These are phyloP conservation scores for Pachypanchax playfairii DNA, from an alignment of 2,113 vertebrate species.

Conservation along the genomic window DNA sequence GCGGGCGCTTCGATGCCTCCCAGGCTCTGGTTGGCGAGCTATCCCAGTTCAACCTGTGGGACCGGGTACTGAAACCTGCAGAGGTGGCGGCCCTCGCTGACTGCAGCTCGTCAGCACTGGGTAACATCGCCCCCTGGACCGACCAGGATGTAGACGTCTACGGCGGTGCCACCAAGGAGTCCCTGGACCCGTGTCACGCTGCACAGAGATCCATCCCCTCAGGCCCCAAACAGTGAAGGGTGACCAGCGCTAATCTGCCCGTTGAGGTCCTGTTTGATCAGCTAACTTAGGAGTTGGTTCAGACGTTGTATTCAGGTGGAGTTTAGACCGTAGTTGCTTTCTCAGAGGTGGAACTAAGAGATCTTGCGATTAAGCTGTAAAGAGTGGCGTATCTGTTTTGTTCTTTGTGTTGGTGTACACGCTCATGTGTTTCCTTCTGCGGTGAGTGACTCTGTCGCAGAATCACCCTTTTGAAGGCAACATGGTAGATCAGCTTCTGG, in stretches of 20 bases:
- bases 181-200: conserved; percentile 84
- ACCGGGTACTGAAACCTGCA: conserved; percentile 84
- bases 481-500: conserved; percentile 31
- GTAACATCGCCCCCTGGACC: conserved; percentile 92
- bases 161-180: conserved; percentile 87
- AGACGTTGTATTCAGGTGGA: conserved; percentile 20
- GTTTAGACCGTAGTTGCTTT: conserved; percentile 36
- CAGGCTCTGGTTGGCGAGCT: conserved; percentile 95
- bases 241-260: conserved; percentile 7
- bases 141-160: conserved; percentile 89
- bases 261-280: neutral
- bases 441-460: conserved; percentile 50
- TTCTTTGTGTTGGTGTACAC: conserved; percentile 63
- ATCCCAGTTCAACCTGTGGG: conserved; percentile 94
- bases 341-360: conserved; percentile 1
- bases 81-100: conserved; percentile 89
- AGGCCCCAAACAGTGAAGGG: conserved; percentile 81
- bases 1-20: conserved; percentile 92
- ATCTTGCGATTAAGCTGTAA: conserved; percentile 19
- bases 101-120: conserved; percentile 84
- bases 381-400: conserved; percentile 52
- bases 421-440: conserved; percentile 56
- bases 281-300: conserved; percentile 10
- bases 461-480: conserved; percentile 41
- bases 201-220: conserved; percentile 68